Evolutionary conservation across 2,797 vertebrate genomes (phyloP).

Genomic region (Anas georgica): DNA sequence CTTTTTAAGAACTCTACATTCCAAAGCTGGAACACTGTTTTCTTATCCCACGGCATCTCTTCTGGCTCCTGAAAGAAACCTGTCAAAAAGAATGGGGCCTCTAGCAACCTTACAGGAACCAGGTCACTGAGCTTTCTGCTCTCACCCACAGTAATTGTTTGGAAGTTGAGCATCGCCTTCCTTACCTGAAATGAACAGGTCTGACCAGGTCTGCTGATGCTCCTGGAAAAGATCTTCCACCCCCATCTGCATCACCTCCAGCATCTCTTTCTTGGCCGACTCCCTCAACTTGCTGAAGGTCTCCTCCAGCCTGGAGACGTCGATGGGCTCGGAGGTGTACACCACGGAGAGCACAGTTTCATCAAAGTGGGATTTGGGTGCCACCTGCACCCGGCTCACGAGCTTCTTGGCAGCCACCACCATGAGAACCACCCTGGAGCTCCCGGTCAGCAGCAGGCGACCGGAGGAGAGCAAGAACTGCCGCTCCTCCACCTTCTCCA

Average conservation of each 20-base stretch:
- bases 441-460: slow-evolving; percentile 78
- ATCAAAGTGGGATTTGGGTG: slow-evolving; percentile 83
- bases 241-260: slow-evolving; percentile 83
- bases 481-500: slow-evolving; percentile 87
- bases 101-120: background rate
- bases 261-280: slow-evolving; percentile 87
- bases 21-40: background rate
- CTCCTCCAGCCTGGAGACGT: slow-evolving; percentile 83
- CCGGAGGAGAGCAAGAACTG: slow-evolving; percentile 88
- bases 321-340: slow-evolving; percentile 84
- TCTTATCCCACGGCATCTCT: background rate
- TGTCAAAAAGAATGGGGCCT: background rate
- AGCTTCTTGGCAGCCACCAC: slow-evolving; percentile 88
- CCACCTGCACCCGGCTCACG: slow-evolving; percentile 83
- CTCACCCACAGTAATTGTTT: background rate
- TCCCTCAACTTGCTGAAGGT: slow-evolving; percentile 82
- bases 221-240: slow-evolving; percentile 85
- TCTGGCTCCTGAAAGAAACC: background rate
- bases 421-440: slow-evolving; percentile 81
- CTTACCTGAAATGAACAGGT: slow-evolving; percentile 93
- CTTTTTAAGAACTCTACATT: background rate
- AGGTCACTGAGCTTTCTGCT: background rate
- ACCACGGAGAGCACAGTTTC: slow-evolving; percentile 89
- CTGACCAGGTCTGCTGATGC: slow-evolving; percentile 92
- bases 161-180: background rate